phyloP scores from a whole-genome alignment of 2,888 invertebrate species.

The Blera fallax region DNA sequence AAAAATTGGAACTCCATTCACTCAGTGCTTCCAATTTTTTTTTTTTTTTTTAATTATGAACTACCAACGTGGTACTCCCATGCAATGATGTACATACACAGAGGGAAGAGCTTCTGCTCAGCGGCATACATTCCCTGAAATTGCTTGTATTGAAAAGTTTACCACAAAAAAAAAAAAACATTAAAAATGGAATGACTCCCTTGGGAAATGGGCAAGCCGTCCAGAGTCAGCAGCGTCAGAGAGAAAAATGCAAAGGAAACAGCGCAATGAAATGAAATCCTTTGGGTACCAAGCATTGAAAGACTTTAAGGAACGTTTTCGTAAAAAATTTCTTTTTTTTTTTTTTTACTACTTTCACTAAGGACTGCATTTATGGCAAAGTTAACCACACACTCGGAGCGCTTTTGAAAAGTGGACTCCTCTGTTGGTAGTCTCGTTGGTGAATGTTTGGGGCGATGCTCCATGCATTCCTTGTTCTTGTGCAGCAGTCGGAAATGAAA shows the following conservation, averaged over 20 bases:
- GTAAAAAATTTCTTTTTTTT: background rate
- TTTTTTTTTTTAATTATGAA: slow-evolving; percentile 36
- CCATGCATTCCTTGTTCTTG: slow-evolving; percentile 31
- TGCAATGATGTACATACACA: background rate
- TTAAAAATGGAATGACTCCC: slow-evolving; percentile 40
- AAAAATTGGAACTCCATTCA: slow-evolving; percentile 78
- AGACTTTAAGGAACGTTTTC: slow-evolving; percentile 61
- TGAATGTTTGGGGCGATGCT: slow-evolving; percentile 14
- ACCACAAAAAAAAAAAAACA: slow-evolving; percentile 19
- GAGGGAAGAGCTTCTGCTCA: background rate
- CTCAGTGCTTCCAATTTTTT: slow-evolving; percentile 9
- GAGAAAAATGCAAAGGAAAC: slow-evolving; percentile 31
- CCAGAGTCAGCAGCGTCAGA: slow-evolving; percentile 7
- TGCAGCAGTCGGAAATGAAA: slow-evolving; percentile 32
- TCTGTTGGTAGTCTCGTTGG: background rate
- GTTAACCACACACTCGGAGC: slow-evolving; percentile 53
- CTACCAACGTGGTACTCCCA: slow-evolving; percentile 10
- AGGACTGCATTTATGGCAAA: slow-evolving; percentile 50
- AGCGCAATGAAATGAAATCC: slow-evolving; percentile 16
- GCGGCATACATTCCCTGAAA: slow-evolving; percentile 41
- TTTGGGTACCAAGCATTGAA: slow-evolving; percentile 43
- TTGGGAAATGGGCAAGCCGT: slow-evolving; percentile 34
- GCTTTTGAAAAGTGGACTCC: slow-evolving; percentile 20
- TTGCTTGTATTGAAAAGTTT: slow-evolving; percentile 57
- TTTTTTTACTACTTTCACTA: background rate